phyloP scores from a whole-genome alignment of 2,797 vertebrate genomes.

The Tapera naevia region DNA sequence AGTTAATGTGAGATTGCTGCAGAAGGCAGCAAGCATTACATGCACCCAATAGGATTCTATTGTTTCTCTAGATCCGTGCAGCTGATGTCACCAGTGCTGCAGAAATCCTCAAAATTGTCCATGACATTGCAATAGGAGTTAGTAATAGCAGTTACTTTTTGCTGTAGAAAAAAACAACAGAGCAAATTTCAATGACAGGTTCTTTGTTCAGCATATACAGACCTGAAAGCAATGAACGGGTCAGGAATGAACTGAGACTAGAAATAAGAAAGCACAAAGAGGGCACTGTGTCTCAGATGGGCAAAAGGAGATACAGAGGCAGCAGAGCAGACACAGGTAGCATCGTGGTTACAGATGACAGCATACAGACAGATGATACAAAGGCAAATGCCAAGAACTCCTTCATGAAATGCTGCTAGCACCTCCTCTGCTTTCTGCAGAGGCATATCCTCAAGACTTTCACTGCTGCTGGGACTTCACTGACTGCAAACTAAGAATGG shows the following conservation, averaged over 20 bases:
- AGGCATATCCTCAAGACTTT: not conserved
- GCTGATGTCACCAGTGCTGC: not conserved
- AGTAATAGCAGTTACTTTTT: not conserved
- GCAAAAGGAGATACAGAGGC: not conserved
- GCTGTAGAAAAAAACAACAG: not conserved
- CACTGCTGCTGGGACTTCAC: not conserved
- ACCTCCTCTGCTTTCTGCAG: not conserved
- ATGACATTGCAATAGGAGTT: not conserved
- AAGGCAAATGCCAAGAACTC: not conserved
- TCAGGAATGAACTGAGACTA: not conserved
- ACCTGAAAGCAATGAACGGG: not conserved
- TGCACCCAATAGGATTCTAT: not conserved
- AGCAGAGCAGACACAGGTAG: not conserved
- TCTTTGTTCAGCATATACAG: not conserved
- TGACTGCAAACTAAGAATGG: not conserved
- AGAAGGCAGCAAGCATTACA: not conserved
- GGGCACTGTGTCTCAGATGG: not conserved
- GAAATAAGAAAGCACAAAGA: not conserved
- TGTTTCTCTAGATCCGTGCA: not conserved
- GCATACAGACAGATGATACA: not conserved
- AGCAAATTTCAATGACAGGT: not conserved
- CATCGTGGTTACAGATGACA: rapidly evolving
- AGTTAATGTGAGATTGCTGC: not conserved
- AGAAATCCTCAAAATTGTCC: not conserved
- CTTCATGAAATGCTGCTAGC: not conserved